phyloP scores from a whole-genome alignment of 2,888 invertebrate species.

The Saturnia pavonia region DNA sequence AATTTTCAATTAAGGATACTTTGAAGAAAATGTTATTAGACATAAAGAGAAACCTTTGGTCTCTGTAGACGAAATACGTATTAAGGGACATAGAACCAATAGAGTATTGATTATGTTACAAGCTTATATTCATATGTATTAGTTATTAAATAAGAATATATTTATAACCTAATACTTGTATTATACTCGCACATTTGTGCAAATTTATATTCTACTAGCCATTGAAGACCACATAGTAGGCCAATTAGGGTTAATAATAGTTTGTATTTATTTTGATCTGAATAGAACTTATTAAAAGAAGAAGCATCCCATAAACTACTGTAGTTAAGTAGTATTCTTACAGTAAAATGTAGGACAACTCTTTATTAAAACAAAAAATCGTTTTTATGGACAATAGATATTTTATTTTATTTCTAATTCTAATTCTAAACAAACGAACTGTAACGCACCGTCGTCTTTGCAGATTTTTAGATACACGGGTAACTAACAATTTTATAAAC shows the following conservation, averaged over 20 bases:
- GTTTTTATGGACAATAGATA: background rate
- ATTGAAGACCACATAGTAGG: background rate
- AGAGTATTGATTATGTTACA: background rate
- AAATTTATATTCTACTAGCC: background rate
- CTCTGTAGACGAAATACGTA: conserved; percentile 72
- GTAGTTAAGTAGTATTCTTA: background rate
- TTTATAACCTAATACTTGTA: background rate
- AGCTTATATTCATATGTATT: background rate
- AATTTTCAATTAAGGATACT: conserved; percentile 81
- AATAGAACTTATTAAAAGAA: background rate
- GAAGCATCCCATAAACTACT: background rate
- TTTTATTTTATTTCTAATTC: background rate
- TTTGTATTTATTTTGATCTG: background rate
- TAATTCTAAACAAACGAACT: background rate
- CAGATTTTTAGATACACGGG: background rate
- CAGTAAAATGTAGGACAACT: background rate
- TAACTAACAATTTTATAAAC: background rate
- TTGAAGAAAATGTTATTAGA: conserved; percentile 81
- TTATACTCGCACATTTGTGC: background rate
- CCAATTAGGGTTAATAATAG: background rate
- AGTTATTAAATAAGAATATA: no score
- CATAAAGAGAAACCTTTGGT: conserved; percentile 80
- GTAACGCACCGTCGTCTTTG: background rate
- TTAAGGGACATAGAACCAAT: conserved; percentile 47
- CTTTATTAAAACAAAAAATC: background rate